Evolutionary conservation across 2,797 vertebrate genomes (phyloP), one percentile per base, ranked within the genome.

Genomic region (Coregonus sp.): DNA sequence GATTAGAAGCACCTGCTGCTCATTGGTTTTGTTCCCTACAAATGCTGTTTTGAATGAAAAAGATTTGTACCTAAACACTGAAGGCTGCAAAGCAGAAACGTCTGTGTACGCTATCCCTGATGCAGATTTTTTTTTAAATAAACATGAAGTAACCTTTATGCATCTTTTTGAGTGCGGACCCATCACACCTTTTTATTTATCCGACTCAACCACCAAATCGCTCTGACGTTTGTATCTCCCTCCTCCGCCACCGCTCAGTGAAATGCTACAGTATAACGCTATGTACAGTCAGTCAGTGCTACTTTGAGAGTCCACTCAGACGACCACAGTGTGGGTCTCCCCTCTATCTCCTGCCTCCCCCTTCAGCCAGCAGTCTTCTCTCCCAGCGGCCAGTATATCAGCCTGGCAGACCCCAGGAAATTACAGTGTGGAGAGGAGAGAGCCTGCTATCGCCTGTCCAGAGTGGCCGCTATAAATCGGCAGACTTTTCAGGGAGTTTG

Each of bases 401-500:
- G 84, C 31, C 40, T 73, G 87, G 89, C 85, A 79, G 82, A 85
- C 52, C 81, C 80, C 83, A 82, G 90, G 89, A 92, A 93, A 88
- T 89, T 56, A 89, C 81, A 84, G 82, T 12, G 80, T 25, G 33
- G 75, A 77, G 85, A 4, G 37, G 15, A 29, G 54, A 12, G 31
- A 72, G 65, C 74, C 77, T 78, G 51, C 74, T 20, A 15, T 77
- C 78, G 80, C 84, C 54, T 79, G 80, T 90, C 86, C 84, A 85
- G 75, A 87, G 86, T 74, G 18, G 75, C 66, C 75, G 84, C 81
- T 81, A 83, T 89, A 91, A 91, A 92, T 88, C 80, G 79, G 77
- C 51, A 71, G 81, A 81, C 85, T 80, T 82, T 75, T 40, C 37
- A 59, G 73, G 66, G 78, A 73, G 29, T 54, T 67, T 71, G 59